These are phyloP conservation scores for Gambusia affinis DNA, from an alignment of 2,113 vertebrate species.

Conservation along the genomic window DNA sequence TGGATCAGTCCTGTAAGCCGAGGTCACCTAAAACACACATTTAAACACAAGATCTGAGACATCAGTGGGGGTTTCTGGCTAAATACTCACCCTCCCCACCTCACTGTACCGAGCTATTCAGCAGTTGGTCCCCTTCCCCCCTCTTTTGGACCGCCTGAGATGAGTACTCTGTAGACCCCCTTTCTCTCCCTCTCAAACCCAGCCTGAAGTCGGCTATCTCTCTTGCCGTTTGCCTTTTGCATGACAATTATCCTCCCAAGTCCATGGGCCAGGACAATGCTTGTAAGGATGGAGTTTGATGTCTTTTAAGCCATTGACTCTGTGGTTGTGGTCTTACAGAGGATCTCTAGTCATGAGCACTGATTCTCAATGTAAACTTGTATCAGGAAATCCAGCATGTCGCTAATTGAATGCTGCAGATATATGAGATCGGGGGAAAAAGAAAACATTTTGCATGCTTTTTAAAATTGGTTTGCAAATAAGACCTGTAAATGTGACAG, in stretches of 20 bases:
- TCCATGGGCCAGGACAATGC: conserved; percentile 79
- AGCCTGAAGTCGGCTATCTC: conserved; percentile 67
- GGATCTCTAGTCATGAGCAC: background rate
- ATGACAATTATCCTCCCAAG: conserved; percentile 82
- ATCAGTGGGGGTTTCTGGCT: conserved; percentile 44
- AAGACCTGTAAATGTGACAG: no score
- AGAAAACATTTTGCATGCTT: no score
- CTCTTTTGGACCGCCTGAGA: conserved; percentile 50
- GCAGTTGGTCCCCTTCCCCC: conserved; percentile 19
- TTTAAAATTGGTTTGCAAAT: no score
- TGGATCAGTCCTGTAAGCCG: conserved; percentile 3
- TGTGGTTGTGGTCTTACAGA: conserved; percentile 31
- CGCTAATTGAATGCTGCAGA: no score
- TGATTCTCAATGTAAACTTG: background rate
- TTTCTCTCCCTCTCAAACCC: conserved; percentile 49
- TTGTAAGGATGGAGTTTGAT: conserved; percentile 71
- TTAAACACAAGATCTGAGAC: conserved; percentile 71
- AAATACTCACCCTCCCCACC: conserved; percentile 51
- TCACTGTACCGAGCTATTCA: conserved; percentile 66
- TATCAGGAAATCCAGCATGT: background rate
- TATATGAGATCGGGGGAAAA: no score
- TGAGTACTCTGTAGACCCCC: conserved; percentile 38
- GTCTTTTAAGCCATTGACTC: conserved; percentile 71
- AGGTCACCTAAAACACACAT: conserved; percentile 39
- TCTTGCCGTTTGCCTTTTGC: conserved; percentile 74